Conservation (phyloP, 2,888 invertebrate species). For the Leptinotarsa rubiginosa region DNA sequence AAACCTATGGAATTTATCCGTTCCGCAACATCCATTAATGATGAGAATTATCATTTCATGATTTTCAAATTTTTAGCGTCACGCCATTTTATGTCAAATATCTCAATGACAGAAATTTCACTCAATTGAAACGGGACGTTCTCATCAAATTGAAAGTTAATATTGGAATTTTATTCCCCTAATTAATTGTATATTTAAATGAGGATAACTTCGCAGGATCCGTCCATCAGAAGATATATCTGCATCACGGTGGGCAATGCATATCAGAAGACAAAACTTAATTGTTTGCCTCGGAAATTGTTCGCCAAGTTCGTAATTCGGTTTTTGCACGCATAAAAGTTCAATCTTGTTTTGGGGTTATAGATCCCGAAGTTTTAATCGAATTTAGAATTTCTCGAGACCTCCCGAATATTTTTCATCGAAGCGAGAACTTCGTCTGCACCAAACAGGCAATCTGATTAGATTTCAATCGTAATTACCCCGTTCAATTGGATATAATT, state of each 20-base stretch:
- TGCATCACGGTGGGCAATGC: neutral
- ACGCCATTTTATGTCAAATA: too few relatives aligned
- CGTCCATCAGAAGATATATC: neutral
- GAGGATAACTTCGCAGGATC: neutral
- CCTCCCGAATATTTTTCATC: neutral
- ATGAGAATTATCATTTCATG: too few relatives aligned
- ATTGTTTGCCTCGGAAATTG: slow-evolving; percentile 13
- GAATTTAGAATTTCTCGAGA: slow-evolving; percentile 7
- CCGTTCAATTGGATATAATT: neutral
- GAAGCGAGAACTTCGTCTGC: neutral
- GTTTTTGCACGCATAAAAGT: slow-evolving; percentile 9
- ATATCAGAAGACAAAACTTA: slow-evolving; percentile 7
- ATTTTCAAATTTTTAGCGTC: too few relatives aligned
- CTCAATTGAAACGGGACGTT: too few relatives aligned
- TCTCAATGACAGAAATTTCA: too few relatives aligned
- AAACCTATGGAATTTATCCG: too few relatives aligned
- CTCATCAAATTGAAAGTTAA: too few relatives aligned
- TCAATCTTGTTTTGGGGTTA: neutral
- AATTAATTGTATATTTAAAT: too few relatives aligned
- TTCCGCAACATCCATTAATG: too few relatives aligned
- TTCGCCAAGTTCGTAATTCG: slow-evolving; percentile 2
- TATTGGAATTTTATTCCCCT: too few relatives aligned
- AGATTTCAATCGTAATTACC: slow-evolving; percentile 7
- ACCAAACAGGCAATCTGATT: slow-evolving; percentile 2
- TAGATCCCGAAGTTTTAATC: slow-evolving; percentile 10